Evolutionary conservation across 2,888 invertebrate genomes (phyloP), one percentile per base, ranked within the genome.

Genomic region (Aphidoletes aphidimyza): DNA sequence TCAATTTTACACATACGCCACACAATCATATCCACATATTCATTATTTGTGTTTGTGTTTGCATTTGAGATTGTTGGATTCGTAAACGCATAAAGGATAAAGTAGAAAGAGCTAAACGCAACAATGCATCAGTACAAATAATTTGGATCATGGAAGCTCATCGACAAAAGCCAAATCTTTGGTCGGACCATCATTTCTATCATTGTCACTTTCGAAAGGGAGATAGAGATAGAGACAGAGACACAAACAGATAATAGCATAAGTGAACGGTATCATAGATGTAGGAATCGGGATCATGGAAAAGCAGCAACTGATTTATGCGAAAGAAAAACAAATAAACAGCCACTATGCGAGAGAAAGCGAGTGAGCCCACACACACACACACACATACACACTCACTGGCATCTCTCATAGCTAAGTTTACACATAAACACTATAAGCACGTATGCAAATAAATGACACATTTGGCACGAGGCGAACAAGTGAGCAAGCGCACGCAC

Each of bases 391-490:
- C n/a, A n/a, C n/a, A n/a, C n/a, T n/a, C n/a, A n/a, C n/a, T n/a
- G n/a, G n/a, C n/a, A n/a, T n/a, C n/a, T n/a, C n/a, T n/a, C n/a
- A n/a, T n/a, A 3, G 54, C 54, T 22, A 54, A 54, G 54, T 54
- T 54, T 54, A 54, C 54, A 54, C 54, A 54, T 54, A 54, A 54
- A 54, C 54, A 54, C 54, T 22, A 54, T 22, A 22, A 54, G 54
- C 54, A 54, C 54, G 54, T 54, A 54, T 54, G 54, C 54, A 54
- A 54, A 54, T 54, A 54, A 54, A 54, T 54, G 54, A 54, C 54
- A 54, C 54, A 54, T 54, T 54, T 54, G 22, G 54, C 54, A 22
- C 54, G 22, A n/a, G n/a, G n/a, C 49, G 9, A 49, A 49, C n/a
- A 49, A 9, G 5, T 39, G 39, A 39, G n/a, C 69, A 69, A 14